These are phyloP conservation scores for Bombycilla garrulus DNA, from an alignment of 2,113 vertebrate species.

Conservation along the genomic window DNA sequence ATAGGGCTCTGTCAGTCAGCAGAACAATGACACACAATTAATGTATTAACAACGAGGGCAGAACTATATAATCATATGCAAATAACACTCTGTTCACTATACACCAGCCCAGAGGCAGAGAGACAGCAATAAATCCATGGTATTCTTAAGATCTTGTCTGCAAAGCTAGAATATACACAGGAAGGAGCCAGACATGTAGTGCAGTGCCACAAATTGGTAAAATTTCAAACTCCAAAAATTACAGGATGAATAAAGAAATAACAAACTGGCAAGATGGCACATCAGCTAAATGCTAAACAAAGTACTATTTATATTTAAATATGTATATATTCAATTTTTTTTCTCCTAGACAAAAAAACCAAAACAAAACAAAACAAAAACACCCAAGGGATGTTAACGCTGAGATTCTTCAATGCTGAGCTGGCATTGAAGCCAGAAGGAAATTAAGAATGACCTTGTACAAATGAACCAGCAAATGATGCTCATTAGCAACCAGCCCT, in stretches of 20 bases:
- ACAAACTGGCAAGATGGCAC: neutral
- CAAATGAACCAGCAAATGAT: slow-evolving; percentile 10
- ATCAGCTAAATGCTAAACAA: neutral
- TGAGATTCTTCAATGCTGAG: neutral
- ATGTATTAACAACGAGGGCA: neutral
- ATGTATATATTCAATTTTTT: neutral
- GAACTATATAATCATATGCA: neutral
- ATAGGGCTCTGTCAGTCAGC: neutral
- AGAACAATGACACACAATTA: neutral
- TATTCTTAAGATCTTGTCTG: neutral
- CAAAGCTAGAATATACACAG: neutral
- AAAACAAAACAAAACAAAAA: neutral
- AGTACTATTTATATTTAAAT: neutral
- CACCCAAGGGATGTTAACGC: neutral
- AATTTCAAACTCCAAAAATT: neutral
- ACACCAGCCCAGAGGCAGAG: neutral
- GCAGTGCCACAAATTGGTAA: neutral
- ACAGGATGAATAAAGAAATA: neutral
- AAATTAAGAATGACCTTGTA: slow-evolving; percentile 8
- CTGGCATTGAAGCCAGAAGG: neutral
- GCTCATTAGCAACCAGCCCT: slow-evolving; percentile 22
- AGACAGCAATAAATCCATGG: neutral
- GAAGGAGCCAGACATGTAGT: neutral
- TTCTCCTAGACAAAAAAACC: neutral
- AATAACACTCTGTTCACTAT: neutral